phyloP scores from a whole-genome alignment of 2,797 vertebrate species.

The Helostoma temminkii region DNA sequence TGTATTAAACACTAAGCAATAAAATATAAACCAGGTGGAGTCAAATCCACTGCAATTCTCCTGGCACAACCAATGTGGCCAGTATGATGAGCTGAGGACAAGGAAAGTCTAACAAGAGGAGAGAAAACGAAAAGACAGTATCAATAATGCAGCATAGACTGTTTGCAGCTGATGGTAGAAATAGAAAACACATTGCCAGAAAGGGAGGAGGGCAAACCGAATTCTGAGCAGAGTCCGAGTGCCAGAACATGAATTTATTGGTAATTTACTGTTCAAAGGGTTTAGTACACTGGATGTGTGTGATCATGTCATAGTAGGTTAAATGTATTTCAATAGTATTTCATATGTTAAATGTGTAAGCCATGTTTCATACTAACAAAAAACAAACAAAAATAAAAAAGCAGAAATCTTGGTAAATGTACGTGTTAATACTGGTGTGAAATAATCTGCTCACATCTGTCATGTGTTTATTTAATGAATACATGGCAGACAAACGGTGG shows the following conservation, averaged over 20 bases:
- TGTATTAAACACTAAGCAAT: conserved; percentile 82
- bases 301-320: neutral
- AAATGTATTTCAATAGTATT: conserved; percentile 6
- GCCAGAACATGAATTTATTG: conserved; percentile 34
- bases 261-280: conserved; percentile 16
- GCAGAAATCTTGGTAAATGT: conserved; percentile 8
- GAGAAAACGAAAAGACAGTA: conserved; percentile 62
- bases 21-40: conserved; percentile 81
- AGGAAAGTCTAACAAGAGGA: conserved; percentile 68
- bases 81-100: conserved; percentile 73
- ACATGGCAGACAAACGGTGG: conserved; percentile 16
- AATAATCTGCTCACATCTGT: conserved; percentile 33
- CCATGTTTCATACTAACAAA: neutral
- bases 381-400: neutral
- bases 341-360: neutral
- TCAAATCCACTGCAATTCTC: conserved; percentile 73
- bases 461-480: conserved; percentile 42
- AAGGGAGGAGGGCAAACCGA: conserved; percentile 22
- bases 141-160: conserved; percentile 80
- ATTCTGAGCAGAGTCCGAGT: conserved; percentile 35
- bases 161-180: conserved; percentile 68
- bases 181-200: conserved; percentile 61
- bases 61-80: conserved; percentile 63
- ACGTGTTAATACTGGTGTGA: neutral
- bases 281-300: neutral